Conservation (phyloP, 2,113 vertebrate species). For the Holacanthus passer region DNA sequence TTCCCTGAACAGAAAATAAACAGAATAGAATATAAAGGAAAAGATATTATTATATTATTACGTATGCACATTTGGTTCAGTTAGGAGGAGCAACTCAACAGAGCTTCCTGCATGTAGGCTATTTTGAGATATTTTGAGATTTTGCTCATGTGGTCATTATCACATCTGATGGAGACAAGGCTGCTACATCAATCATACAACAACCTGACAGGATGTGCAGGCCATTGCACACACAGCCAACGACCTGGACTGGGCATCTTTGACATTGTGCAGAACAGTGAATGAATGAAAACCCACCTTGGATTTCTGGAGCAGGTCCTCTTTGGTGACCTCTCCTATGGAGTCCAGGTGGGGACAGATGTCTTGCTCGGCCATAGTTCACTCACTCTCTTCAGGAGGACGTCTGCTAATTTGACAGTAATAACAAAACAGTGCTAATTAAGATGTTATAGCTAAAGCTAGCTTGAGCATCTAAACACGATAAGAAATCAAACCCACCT, state of each 20-base stretch:
- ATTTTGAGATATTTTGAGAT: too few species aligned
- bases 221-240: background rate
- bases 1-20: constrained; percentile 83
- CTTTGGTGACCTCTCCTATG: constrained; percentile 96
- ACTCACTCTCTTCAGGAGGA: constrained; percentile 47
- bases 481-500: background rate
- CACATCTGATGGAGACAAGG: background rate
- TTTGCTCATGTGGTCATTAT: background rate
- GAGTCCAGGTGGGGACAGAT: constrained; percentile 94
- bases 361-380: constrained; percentile 90
- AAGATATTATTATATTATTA: background rate
- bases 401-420: constrained; percentile 34
- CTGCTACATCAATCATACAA: background rate
- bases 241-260: background rate
- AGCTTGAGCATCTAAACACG: constrained; percentile 18
- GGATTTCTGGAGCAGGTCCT: constrained; percentile 94
- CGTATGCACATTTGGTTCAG: background rate
- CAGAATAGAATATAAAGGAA: background rate
- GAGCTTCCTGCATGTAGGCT: background rate
- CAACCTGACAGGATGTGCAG: background rate
- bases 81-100: background rate
- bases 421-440: constrained; percentile 8
- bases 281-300: constrained; percentile 85
- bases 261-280: constrained; percentile 15
- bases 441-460: constrained; percentile 42